Evolutionary conservation across 2,888 invertebrate species (phyloP).

Genomic region (Conomelus anceps): DNA sequence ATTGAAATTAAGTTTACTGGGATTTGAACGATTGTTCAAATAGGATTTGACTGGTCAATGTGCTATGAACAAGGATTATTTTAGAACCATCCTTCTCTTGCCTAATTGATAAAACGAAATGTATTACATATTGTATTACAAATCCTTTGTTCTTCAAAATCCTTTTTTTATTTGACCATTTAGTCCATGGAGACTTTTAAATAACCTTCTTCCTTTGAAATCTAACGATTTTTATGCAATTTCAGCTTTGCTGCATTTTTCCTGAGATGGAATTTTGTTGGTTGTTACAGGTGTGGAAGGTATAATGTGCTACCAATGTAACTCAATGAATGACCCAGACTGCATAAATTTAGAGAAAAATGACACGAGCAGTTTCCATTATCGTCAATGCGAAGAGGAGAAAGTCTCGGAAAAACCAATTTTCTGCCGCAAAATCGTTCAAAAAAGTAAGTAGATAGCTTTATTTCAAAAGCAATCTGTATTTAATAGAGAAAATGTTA

Average conservation of each 20-base stretch:
- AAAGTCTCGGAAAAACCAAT: not conserved
- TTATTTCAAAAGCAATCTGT: not conserved
- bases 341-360: slow-evolving; percentile 27
- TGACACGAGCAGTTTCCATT: slow-evolving; percentile 28
- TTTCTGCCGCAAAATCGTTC: slow-evolving; percentile 20
- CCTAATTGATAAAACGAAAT: too few relatives aligned
- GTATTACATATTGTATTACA: too few relatives aligned
- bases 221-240: not conserved
- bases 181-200: too few relatives aligned
- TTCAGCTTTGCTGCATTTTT: not conserved
- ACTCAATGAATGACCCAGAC: slow-evolving; percentile 56
- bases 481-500: not conserved
- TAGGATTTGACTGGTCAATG: too few relatives aligned
- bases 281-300: not conserved
- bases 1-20: too few relatives aligned
- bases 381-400: slow-evolving; percentile 25
- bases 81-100: too few relatives aligned
- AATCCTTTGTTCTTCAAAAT: too few relatives aligned
- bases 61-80: too few relatives aligned
- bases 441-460: slow-evolving; percentile 17
- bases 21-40: too few relatives aligned
- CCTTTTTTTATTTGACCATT: too few relatives aligned
- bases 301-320: slow-evolving; percentile 63
- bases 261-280: not conserved
- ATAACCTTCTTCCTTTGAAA: too few relatives aligned